phyloP scores from a whole-genome alignment of 1,140 invertebrate genomes.

The Reticulitermes speratus region DNA sequence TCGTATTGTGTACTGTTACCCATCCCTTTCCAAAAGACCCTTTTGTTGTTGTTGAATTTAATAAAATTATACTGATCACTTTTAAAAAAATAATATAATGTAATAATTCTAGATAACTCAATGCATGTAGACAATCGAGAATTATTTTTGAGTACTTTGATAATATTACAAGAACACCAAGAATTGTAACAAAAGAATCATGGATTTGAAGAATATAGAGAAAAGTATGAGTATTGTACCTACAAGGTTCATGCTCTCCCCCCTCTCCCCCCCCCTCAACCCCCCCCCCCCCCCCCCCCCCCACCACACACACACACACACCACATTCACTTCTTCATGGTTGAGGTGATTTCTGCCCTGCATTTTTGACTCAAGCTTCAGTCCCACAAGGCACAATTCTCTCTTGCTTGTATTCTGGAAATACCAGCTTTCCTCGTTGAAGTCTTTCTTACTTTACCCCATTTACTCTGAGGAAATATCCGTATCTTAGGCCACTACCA shows the following conservation, averaged over 20 bases:
- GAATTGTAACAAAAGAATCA: background rate
- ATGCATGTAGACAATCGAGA: slow-evolving; percentile 11
- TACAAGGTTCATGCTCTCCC: background rate
- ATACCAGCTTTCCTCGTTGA: background rate
- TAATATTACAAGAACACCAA: slow-evolving; percentile 17
- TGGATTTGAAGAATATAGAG: background rate
- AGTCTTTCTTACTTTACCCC: too few relatives aligned
- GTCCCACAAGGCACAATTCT: too few relatives aligned
- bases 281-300: too few relatives aligned
- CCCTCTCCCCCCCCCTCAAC: background rate
- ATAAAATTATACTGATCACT: background rate
- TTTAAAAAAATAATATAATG: background rate
- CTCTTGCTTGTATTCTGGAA: background rate
- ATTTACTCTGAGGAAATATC: too few relatives aligned
- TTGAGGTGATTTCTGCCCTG: background rate
- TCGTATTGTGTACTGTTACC: background rate
- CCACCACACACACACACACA: too few relatives aligned
- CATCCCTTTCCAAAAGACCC: background rate
- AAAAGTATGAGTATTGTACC: background rate
- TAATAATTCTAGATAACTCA: slow-evolving; percentile 6
- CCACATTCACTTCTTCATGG: background rate
- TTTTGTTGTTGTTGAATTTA: slow-evolving; percentile 15
- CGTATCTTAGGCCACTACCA: too few relatives aligned
- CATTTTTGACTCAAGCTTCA: background rate
- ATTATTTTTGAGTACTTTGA: background rate